Base-by-base conservation (phyloP, 2,113 vertebrate species). In the Orycteropus afer region DNA sequence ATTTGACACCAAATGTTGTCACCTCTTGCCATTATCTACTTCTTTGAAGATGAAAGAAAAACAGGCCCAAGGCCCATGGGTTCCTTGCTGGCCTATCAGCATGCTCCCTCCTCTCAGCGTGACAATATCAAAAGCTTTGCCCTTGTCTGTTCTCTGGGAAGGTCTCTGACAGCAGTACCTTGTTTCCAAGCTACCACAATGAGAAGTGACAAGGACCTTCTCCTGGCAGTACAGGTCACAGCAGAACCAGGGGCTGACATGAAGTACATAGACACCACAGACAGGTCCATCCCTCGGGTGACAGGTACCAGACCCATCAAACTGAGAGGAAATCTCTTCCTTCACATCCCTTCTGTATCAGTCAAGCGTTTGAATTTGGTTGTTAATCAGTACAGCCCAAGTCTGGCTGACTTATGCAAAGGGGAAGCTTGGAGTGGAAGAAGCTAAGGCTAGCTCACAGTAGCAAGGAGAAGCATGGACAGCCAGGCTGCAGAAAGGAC, bases 141-240 rank as follows among this genome's bases (percentile, higher is more conserved):
- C 96, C 80, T 95, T 95, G 86, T 91, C 97, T 73, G 4, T 97
- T 95, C 94, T 89, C 93, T 95, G 85, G 82, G 79, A 86, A 91
- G 74, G 92, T 88, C 94, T 95, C 96, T 97, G 96, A 97, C 91
- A 97, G 87, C 79, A 67, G 89, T 51, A 61, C 57, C 94, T 97
- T 98, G 95, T 96, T 98, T 90, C 91, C 65, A 42, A 71, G 87
- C 59, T 90, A 81, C 71, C 85, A 96, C 93, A 59, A 76, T 90
- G 76, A 88, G 91, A 98, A 97, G 85, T 95, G 97, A 98, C 95
- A 97, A 96, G 91, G 88, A 89, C 91, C 8, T 67, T 90, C 96
- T 94, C 93, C 96, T 88, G 86, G 94, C 93, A 92, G 79, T 53
- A n/a, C 96, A 97, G 96, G 97, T 96, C 94, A 84, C 37, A 0